Conservation (phyloP, 2,797 vertebrate genomes). For the Melanotaenia nigrans region DNA sequence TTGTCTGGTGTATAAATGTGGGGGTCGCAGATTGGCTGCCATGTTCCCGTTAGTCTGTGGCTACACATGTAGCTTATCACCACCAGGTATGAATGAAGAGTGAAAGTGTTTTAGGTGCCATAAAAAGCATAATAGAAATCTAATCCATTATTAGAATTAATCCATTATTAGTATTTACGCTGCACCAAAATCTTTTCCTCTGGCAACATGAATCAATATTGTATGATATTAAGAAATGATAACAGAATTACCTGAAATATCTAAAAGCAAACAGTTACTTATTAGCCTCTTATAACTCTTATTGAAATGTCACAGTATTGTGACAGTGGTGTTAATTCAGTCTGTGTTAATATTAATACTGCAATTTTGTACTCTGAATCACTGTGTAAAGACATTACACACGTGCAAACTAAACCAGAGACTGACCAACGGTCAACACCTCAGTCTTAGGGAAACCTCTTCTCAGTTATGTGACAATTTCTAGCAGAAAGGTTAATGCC, state of each 20-base stretch:
- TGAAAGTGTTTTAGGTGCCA: no score
- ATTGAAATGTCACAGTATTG: neutral
- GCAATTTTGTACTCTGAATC: neutral
- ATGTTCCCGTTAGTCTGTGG: no score
- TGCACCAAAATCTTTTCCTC: neutral
- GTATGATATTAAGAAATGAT: neutral
- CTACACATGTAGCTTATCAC: neutral
- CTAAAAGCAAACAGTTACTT: neutral
- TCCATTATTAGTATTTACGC: neutral
- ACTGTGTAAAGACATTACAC: neutral
- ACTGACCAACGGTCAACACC: neutral
- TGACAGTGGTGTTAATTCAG: neutral
- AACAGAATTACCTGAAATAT: neutral
- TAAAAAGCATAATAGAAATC: no score
- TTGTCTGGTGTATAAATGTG: no score
- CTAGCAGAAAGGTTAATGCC: slow-evolving; percentile 1
- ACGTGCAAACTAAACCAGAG: neutral
- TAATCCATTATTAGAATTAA: neutral
- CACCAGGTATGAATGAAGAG: neutral
- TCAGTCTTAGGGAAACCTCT: neutral
- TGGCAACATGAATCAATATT: neutral
- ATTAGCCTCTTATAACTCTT: neutral
- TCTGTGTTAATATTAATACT: neutral
- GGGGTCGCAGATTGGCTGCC: no score
- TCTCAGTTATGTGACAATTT: neutral